These are phyloP conservation scores for Patagioenas fasciata DNA, from an alignment of 2,113 vertebrate genomes.

Conservation along the genomic window DNA sequence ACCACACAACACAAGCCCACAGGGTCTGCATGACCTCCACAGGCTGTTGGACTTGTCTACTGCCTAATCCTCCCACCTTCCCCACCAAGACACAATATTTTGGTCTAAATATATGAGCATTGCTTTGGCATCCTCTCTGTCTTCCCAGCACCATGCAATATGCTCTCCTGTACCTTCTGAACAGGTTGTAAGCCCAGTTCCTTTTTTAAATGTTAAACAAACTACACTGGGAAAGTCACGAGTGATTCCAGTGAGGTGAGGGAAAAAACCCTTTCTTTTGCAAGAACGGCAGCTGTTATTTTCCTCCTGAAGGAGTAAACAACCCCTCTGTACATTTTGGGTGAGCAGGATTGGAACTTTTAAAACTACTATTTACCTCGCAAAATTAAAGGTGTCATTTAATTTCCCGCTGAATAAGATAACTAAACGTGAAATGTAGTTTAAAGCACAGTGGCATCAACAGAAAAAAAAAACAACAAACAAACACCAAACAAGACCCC, in stretches of 20 bases:
- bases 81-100: not conserved
- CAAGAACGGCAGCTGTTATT: not conserved
- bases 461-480: not conserved
- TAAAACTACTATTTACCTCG: not conserved
- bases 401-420: not conserved
- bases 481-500: not conserved
- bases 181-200: not conserved
- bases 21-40: accelerated
- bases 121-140: not conserved
- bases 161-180: not conserved
- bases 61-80: accelerated
- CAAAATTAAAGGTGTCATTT: not conserved
- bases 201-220: not conserved
- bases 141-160: not conserved
- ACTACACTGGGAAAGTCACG: not conserved
- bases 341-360: not conserved
- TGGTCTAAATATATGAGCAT: accelerated
- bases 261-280: not conserved
- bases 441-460: not conserved
- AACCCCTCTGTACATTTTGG: not conserved
- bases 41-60: not conserved
- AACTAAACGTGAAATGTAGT: not conserved
- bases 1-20: accelerated
- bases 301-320: not conserved
- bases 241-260: not conserved